A percentile compares a stretch with the other conserved stretches of the same genome.
These are phyloP conservation scores for Natator depressus DNA, from an alignment of 2,113 vertebrate species.

Conservation along the genomic window DNA sequence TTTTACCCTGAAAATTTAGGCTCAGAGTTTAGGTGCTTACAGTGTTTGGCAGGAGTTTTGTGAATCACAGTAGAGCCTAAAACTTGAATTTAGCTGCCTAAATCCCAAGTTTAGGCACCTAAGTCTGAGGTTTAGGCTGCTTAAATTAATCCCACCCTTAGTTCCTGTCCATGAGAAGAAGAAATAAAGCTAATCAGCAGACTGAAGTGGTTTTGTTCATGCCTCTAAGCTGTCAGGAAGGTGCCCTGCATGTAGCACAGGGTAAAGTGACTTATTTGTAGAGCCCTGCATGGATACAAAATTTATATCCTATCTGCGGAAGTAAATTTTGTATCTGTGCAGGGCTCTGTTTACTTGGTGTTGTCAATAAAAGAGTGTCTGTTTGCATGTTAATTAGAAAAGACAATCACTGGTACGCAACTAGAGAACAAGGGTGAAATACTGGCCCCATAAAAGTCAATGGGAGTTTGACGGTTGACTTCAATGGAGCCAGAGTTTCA, in stretches of 20 bases:
- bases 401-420: not conserved
- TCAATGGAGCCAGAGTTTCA: not conserved
- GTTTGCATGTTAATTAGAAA: not conserved
- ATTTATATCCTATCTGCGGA: too few species aligned
- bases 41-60: too few species aligned
- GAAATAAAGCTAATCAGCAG: not conserved
- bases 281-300: too few species aligned
- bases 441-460: not conserved
- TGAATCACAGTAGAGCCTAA: too few species aligned
- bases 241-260: not conserved
- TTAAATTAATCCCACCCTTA: too few species aligned
- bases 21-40: too few species aligned
- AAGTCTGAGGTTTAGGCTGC: too few species aligned
- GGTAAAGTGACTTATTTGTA: not conserved
- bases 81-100: too few species aligned
- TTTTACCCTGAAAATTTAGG: too few species aligned
- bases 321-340: too few species aligned
- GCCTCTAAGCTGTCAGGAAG: fast-evolving
- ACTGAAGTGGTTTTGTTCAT: not conserved
- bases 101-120: too few species aligned
- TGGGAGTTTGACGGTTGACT: not conserved
- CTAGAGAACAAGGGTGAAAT: not conserved
- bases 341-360: not conserved
- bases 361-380: not conserved
- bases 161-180: not conserved